Evolutionary conservation across 2,888 invertebrate species (phyloP).

Genomic region (Diabrotica balteata): DNA sequence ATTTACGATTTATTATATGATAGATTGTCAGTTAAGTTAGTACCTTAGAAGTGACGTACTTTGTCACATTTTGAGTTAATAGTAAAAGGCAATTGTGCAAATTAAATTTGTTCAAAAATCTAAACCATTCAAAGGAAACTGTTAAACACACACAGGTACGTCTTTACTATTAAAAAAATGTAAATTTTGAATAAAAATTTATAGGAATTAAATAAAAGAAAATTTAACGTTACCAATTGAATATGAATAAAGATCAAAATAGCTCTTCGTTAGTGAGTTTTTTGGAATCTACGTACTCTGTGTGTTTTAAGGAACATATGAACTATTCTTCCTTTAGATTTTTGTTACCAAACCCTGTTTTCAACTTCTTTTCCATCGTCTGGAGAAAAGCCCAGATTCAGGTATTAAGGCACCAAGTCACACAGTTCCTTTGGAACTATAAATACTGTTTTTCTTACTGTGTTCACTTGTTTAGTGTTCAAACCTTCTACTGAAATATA

Average conservation of each 20-base stretch:
- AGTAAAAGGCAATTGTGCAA: not conserved
- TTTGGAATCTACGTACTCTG: constrained; percentile 7
- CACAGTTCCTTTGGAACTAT: constrained; percentile 53
- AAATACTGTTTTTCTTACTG: constrained; percentile 45
- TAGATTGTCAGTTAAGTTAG: too few relatives aligned
- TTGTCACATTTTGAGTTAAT: not conserved
- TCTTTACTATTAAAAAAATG: not conserved
- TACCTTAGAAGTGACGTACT: too few relatives aligned
- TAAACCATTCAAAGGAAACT: constrained; percentile 22
- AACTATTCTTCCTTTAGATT: constrained; percentile 15
- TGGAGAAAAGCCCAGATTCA: constrained; percentile 44
- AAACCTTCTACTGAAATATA: constrained; percentile 40
- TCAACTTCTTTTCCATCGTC: constrained; percentile 40
- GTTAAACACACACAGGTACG: constrained; percentile 26
- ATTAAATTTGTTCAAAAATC: constrained; percentile 27
- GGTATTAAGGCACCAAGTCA: constrained; percentile 50
- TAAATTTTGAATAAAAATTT: not conserved
- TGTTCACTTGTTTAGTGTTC: constrained; percentile 43
- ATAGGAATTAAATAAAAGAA: too few relatives aligned
- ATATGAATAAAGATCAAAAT: too few relatives aligned
- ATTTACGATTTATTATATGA: too few relatives aligned
- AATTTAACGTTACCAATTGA: too few relatives aligned
- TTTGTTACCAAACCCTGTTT: constrained; percentile 41
- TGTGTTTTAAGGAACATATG: constrained; percentile 34
- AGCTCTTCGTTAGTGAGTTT: too few relatives aligned